Conservation (phyloP, 2,797 vertebrate species). For the Betta splendens region DNA sequence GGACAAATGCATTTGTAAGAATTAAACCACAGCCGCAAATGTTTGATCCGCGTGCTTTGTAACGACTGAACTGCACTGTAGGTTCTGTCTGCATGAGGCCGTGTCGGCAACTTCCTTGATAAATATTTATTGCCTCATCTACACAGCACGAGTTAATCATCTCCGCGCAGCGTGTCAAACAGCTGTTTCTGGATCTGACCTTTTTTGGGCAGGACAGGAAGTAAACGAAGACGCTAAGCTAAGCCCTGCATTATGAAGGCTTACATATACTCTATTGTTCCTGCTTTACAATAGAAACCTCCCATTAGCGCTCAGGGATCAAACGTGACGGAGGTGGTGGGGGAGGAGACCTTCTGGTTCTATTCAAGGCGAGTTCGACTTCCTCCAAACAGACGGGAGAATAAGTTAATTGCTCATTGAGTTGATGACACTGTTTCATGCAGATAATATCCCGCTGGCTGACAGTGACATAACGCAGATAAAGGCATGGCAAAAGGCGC, state of each 20-base stretch:
- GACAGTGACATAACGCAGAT: conserved; percentile 85
- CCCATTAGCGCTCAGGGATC: conserved; percentile 39
- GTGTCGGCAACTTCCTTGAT: too few species aligned
- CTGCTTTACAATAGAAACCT: conserved; percentile 22
- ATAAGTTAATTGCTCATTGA: conserved; percentile 95
- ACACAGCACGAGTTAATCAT: too few species aligned
- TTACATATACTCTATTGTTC: conserved; percentile 16
- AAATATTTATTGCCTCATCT: too few species aligned
- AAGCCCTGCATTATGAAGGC: not conserved
- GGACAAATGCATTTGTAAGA: too few species aligned
- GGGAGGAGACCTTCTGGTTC: conserved; percentile 34
- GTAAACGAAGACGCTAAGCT: conserved; percentile 12
- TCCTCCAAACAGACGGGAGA: conserved; percentile 85
- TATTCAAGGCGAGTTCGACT: conserved; percentile 52
- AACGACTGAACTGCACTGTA: too few species aligned
- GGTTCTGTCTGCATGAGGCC: too few species aligned
- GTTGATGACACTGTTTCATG: conserved; percentile 93
- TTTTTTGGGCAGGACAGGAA: not conserved
- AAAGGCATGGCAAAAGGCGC: conserved; percentile 51
- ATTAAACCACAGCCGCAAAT: too few species aligned
- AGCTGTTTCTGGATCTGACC: conserved; percentile 11
- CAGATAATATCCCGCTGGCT: conserved; percentile 92
- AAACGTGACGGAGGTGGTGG: conserved; percentile 39
- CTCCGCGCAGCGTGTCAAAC: too few species aligned
- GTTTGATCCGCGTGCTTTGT: too few species aligned